These are phyloP conservation scores for Henricia sp. DNA, from an alignment of 53 echinoderm and acorn worm species.

Conservation along the genomic window DNA sequence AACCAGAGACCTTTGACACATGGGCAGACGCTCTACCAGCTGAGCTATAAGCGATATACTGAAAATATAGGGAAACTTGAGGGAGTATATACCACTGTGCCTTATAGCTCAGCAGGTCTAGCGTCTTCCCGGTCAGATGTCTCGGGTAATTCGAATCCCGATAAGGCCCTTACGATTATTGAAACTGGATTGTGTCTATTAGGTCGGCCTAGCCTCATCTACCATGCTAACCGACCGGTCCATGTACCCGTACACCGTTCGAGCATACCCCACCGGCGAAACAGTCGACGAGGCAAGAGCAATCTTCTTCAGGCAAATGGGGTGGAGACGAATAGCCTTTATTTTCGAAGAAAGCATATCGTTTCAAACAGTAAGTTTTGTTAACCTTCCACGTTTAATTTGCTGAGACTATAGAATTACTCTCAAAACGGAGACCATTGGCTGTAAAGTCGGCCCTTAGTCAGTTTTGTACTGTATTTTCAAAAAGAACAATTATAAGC, in stretches of 20 bases:
- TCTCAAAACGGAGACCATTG: too few relatives aligned
- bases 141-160: too few relatives aligned
- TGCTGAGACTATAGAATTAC: not conserved
- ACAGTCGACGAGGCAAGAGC: not conserved
- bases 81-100: not conserved
- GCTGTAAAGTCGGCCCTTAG: too few relatives aligned
- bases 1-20: too few relatives aligned
- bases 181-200: too few relatives aligned
- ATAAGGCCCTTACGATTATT: not conserved
- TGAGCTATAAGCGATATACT: not conserved
- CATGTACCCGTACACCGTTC: constrained; percentile 22
- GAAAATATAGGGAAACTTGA: not conserved
- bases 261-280: not conserved
- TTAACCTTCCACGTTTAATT: not conserved
- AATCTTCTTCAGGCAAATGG: constrained; percentile 17
- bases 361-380: constrained; percentile 9
- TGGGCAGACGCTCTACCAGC: too few relatives aligned
- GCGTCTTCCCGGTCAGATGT: too few relatives aligned
- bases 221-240: not conserved
- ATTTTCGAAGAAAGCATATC: constrained; percentile 10
- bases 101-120: too few relatives aligned
- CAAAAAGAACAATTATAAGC: too few relatives aligned
- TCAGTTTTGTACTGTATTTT: too few relatives aligned
- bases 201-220: constrained; percentile 10
- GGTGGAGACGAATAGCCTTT: constrained; percentile 13